Conservation (phyloP, 35 echinoderm and acorn worm genomes). For the Acanthaster planci region DNA sequence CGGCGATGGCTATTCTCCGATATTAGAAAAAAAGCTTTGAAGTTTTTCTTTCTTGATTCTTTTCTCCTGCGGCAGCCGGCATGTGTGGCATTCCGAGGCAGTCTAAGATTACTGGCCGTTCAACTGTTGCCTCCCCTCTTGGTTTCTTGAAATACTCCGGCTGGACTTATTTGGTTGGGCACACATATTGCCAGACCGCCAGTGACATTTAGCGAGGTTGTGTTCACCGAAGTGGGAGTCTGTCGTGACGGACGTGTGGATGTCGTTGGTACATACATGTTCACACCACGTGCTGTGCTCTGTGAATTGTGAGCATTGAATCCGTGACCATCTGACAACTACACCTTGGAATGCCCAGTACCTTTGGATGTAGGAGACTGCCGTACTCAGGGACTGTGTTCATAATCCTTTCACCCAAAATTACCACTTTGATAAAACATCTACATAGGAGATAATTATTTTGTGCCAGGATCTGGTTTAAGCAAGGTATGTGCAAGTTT, state of each 20-base stretch:
- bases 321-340: background rate
- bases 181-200: slow-evolving; percentile 16
- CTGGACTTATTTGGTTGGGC: slow-evolving; percentile 55
- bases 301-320: background rate
- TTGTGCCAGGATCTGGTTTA: background rate
- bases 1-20: background rate
- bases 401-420: background rate
- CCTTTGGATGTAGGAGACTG: background rate
- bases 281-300: background rate
- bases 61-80: background rate
- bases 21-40: background rate
- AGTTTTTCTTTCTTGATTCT: background rate
- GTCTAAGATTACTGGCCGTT: slow-evolving; percentile 50
- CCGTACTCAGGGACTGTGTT: background rate
- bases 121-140: slow-evolving; percentile 20
- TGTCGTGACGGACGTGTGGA: slow-evolving; percentile 4
- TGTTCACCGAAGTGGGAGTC: background rate
- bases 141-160: slow-evolving; percentile 35
- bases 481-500: background rate
- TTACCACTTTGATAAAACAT: background rate
- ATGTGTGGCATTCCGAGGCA: slow-evolving; percentile 48
- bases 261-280: background rate
- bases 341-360: slow-evolving; percentile 22
- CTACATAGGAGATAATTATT: slow-evolving; percentile 6
- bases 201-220: background rate